Base-by-base conservation (phyloP, 2,888 invertebrate species). In the Alcis repandata region DNA sequence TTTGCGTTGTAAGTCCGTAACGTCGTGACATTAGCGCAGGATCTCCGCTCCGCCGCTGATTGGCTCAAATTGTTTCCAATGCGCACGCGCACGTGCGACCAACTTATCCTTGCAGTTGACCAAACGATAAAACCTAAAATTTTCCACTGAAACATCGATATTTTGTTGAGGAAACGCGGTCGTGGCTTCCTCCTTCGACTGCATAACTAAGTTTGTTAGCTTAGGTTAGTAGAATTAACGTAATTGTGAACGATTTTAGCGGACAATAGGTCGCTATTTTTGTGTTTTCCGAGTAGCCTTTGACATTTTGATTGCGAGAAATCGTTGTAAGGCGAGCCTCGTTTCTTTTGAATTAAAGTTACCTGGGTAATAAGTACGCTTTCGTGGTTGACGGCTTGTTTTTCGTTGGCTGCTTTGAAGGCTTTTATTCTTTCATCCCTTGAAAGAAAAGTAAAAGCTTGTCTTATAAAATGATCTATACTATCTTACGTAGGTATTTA, bases 41-140 rank as follows among this genome's bases (percentile, higher is more conserved):
- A 86, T 85, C 84, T 86, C 73, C 81, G 85, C 81, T 79, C 71
- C 70, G 69, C 70, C 82, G 77, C 77, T 77, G 82, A 85, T 83
- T 73, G 73, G 82, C 75, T 77, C 60, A 84, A 87, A 88, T 89
- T 87, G 89, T 87, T 86, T 82, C 83, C 83, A 59, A 59, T 85
- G 83, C 86, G 84, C 84, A 79, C 84, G 82, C 84, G 81, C 78
- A 79, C 74, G 72, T 32, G 48, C 51, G n/a, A 51, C 51, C 36
- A 51, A 51, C 20, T 13, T 19, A 36, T 2, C 13, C 11, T 1
- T 36, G 19, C 36, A 51, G 9, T 20, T 20, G 38, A 36, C 6
- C 4, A 51, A 10, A 20, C 0, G 7, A 51, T 9, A 0, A 10
- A 51, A 51, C n/a, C 13, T 36, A 36, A 1, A 13, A 11, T 17